Percentiles rank a stretch among this genome's conserved stretches.
Conservation (phyloP, 1,140 invertebrate species). For the Ceratina calcarata region DNA sequence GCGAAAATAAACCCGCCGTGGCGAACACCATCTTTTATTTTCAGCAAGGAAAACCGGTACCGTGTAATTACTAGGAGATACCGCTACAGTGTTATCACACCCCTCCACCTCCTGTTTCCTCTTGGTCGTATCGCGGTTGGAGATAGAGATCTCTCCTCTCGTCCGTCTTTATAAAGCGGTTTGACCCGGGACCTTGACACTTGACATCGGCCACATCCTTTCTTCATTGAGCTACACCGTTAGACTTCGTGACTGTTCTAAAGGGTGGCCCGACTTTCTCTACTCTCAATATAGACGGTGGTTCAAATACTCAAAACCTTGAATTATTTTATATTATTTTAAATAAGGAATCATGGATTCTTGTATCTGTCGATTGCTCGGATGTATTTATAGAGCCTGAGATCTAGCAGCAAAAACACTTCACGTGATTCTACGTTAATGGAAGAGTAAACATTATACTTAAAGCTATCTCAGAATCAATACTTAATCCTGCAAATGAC, state of each 20-base stretch:
- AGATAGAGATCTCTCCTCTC: slow-evolving; percentile 43
- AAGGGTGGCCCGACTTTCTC: background rate
- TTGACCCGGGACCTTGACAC: slow-evolving; percentile 51
- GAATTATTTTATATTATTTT: no score
- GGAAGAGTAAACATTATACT: no score
- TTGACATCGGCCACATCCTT: slow-evolving; percentile 31
- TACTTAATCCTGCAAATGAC: no score
- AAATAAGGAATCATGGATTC: no score
- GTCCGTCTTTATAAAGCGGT: slow-evolving; percentile 44
- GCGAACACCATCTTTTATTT: slow-evolving; percentile 35
- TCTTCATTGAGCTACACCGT: slow-evolving; percentile 35
- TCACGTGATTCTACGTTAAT: no score
- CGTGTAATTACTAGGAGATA: slow-evolving; percentile 52
- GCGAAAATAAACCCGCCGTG: no score
- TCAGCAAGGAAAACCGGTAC: slow-evolving; percentile 38
- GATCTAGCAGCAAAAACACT: no score
- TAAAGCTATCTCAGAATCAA: no score
- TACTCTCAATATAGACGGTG: background rate
- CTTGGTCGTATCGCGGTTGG: slow-evolving; percentile 25
- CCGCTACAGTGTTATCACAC: slow-evolving; percentile 49
- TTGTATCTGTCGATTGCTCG: no score
- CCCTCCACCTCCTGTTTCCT: slow-evolving; percentile 15
- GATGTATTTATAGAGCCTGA: no score
- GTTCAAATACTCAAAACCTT: no score
- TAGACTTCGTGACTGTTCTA: background rate